Evolutionary conservation across 2,888 invertebrate species (phyloP), one percentile per base, ranked within the genome.

Genomic region (Danaus chrysippus): DNA sequence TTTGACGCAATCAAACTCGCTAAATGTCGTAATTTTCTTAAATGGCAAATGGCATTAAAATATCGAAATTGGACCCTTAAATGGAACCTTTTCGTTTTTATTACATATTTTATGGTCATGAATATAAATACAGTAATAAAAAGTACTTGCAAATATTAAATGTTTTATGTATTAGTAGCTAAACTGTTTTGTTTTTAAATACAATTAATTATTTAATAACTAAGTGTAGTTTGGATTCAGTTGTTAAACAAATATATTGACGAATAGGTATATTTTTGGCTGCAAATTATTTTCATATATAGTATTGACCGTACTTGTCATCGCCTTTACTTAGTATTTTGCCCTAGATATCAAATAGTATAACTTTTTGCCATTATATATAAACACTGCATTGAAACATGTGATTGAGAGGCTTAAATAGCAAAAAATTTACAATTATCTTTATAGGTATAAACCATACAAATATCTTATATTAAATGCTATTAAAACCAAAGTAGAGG

Each of bases 401-500:
- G 2, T 34, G 2, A 34, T 5, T 34, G 23, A 34, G 23, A 34
- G 23, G 8, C 23, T 34, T 34, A 34, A 34, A 34, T 34, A 34
- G 23, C 23, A 34, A 1, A 5, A 34, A 5, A 34, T 34, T 34
- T 23, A 6, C 23, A 34, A 34, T 34, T 34, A 34, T 34, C 23
- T 34, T 34, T 34, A 34, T 34, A 34, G 6, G 6, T 34, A 34
- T 34, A 34, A 34, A 34, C 23, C 6, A 34, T 34, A 34, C 2
- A 34, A 34, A 6, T 34, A 54, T 41, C 55, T 55, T 49, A 58
- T 58, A 52, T 43, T 34, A 19, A 42, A n/a, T 46, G 17, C 9
- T 34, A 1, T 17, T 17, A 58, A 54, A 54, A 58, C 58, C 55
- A 62, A 58, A 62, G 54, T 58, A 42, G 42, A 62, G 62, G 54